These are phyloP conservation scores for Lepidurus couesii DNA, from an alignment of 1,140 invertebrate genomes.

Conservation along the genomic window DNA sequence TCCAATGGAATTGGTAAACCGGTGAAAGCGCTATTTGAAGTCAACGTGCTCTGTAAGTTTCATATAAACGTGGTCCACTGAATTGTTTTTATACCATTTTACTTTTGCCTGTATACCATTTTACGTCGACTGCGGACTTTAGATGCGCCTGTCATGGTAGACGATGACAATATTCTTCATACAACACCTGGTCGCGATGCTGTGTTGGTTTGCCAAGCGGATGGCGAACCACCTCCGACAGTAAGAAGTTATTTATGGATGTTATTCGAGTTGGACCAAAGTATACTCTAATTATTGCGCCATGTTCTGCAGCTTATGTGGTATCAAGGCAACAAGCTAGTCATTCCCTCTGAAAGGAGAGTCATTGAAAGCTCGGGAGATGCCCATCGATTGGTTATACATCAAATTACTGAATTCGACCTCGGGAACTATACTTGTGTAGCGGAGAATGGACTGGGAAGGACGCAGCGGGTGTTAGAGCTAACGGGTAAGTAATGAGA, in stretches of 20 bases:
- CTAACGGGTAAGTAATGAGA: neutral
- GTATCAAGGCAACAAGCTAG: constrained; percentile 14
- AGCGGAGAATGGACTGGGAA: neutral
- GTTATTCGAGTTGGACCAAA: no score
- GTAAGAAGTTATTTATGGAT: neutral
- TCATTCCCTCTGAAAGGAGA: neutral
- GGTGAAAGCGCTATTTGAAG: constrained; percentile 3
- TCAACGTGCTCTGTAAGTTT: constrained; percentile 11
- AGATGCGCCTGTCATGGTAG: neutral
- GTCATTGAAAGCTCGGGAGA: neutral
- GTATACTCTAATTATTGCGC: neutral
- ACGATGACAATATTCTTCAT: neutral
- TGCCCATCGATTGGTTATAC: neutral
- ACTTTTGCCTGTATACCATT: neutral
- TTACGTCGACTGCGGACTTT: neutral
- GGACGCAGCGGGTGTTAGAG: neutral
- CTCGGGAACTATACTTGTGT: neutral
- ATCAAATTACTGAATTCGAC: neutral
- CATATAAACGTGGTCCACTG: neutral
- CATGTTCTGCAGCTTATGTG: neutral
- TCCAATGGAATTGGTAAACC: constrained; percentile 1
- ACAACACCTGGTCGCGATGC: neutral
- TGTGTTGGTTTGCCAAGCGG: constrained; percentile 2
- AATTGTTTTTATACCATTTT: neutral
- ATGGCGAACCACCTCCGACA: neutral